These are phyloP conservation scores for Xyrauchen texanus DNA, from an alignment of 2,113 vertebrate species.

Conservation along the genomic window DNA sequence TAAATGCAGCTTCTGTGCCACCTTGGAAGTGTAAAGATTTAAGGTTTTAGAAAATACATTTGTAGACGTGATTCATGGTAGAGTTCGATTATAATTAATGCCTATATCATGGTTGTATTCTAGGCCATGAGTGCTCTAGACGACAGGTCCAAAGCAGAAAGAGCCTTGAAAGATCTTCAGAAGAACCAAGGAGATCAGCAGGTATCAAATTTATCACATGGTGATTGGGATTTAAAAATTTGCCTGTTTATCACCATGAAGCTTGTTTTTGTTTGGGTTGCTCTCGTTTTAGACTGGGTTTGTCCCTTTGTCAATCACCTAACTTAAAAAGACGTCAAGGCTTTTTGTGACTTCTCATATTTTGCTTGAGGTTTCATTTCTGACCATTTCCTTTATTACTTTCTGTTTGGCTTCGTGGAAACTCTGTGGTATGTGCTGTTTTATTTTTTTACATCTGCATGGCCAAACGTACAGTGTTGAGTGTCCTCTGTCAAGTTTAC, in stretches of 20 bases:
- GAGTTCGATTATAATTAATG: constrained; percentile 1
- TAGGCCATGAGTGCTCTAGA: constrained; percentile 87
- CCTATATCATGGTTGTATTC: neutral
- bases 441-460: neutral
- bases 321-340: too few relatives aligned
- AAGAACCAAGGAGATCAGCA: constrained; percentile 81
- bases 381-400: constrained; percentile 45
- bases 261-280: neutral
- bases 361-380: constrained; percentile 12
- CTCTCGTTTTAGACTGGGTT: neutral
- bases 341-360: neutral
- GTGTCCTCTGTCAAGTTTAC: neutral
- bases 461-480: neutral
- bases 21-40: too few relatives aligned
- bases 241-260: too few relatives aligned
- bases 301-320: too few relatives aligned
- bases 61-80: neutral
- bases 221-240: too few relatives aligned
- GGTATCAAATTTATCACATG: constrained; percentile 65
- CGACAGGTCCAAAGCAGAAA: constrained; percentile 84
- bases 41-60: too few relatives aligned
- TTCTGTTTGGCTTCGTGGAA: constrained; percentile 59
- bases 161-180: constrained; percentile 81
- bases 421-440: constrained; percentile 60
- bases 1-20: too few relatives aligned